phyloP scores from a whole-genome alignment of 2,797 vertebrate species.

The Myiotriccus ornatus region DNA sequence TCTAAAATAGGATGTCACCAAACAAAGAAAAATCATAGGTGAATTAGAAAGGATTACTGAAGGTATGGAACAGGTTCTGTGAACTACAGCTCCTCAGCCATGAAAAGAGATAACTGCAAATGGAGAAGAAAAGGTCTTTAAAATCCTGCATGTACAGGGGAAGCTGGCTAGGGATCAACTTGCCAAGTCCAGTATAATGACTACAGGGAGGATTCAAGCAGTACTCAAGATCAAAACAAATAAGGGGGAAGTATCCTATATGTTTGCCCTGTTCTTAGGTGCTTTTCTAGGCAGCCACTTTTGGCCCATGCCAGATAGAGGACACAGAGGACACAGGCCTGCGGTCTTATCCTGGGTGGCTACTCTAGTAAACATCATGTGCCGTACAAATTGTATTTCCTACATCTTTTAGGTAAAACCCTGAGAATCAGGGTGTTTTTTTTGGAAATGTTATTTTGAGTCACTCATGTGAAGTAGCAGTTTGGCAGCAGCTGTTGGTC shows the following conservation, averaged over 20 bases:
- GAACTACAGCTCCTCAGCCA: not conserved
- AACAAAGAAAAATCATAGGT: not conserved
- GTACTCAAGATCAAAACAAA: not conserved
- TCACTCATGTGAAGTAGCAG: not conserved
- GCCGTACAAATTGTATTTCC: not conserved
- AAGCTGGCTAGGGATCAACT: not conserved
- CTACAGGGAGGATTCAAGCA: not conserved
- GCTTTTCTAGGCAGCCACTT: not conserved
- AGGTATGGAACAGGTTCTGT: not conserved
- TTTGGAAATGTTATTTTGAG: not conserved
- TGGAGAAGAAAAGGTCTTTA: not conserved
- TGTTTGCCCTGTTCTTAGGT: not conserved
- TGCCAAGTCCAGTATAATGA: not conserved
- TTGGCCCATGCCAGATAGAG: not conserved
- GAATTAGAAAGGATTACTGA: not conserved
- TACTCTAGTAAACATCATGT: not conserved
- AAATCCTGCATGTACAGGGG: not conserved
- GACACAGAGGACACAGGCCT: not conserved
- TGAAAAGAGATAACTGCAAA: not conserved
- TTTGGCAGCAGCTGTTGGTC: not conserved
- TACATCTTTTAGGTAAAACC: not conserved
- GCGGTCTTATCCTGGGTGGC: not conserved
- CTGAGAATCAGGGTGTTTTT: not conserved
- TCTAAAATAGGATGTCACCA: not conserved
- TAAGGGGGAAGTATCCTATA: fast-evolving